Evolutionary conservation across 2,113 vertebrate genomes (phyloP).

Genomic region (Cochlearius cochlearius): DNA sequence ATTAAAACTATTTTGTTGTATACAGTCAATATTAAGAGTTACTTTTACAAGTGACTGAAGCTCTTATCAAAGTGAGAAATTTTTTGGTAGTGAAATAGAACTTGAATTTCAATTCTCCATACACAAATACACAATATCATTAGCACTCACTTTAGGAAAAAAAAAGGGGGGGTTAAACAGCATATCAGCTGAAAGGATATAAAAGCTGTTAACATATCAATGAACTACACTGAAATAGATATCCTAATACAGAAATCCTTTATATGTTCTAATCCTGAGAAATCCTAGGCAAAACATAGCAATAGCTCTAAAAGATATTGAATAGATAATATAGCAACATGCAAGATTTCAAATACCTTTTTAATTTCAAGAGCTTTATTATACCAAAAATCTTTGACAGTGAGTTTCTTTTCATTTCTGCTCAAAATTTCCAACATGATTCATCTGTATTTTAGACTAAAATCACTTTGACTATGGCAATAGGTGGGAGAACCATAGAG

Average conservation of each 20-base stretch:
- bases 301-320: not conserved
- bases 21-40: not conserved
- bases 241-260: not conserved
- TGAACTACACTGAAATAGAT: not conserved
- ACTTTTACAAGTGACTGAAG: not conserved
- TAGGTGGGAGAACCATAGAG: not conserved
- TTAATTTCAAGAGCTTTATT: not conserved
- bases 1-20: not conserved
- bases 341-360: not conserved
- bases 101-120: not conserved
- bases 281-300: not conserved
- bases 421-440: not conserved
- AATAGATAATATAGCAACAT: not conserved
- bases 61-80: not conserved
- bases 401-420: not conserved
- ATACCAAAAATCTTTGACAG: not conserved
- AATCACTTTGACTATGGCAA: not conserved
- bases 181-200: not conserved
- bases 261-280: not conserved
- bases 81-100: not conserved
- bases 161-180: not conserved
- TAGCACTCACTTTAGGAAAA: not conserved
- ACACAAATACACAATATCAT: not conserved
- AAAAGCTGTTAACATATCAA: not conserved
- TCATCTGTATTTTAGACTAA: not conserved